Evolutionary conservation across 2,888 invertebrate species (phyloP).

Genomic region (Agriopis marginaria): DNA sequence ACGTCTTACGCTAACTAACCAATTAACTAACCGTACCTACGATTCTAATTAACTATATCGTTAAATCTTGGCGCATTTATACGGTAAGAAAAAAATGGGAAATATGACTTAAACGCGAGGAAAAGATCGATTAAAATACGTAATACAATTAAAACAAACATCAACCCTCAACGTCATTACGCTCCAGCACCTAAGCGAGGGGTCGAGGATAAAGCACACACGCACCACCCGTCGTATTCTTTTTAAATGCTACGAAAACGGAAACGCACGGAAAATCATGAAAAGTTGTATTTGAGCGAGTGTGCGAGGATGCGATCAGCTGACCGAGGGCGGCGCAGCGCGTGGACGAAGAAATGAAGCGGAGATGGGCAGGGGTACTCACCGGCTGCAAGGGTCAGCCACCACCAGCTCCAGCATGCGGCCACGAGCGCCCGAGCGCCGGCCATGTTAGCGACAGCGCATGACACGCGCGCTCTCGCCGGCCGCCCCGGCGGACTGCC

Average conservation of each 20-base stretch:
- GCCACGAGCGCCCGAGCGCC: slow-evolving; percentile 86
- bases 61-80: not conserved
- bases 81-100: slow-evolving; percentile 21
- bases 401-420: slow-evolving; percentile 85
- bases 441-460: slow-evolving; percentile 85
- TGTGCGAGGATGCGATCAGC: slow-evolving; percentile 65
- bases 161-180: slow-evolving; percentile 55
- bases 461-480: slow-evolving; percentile 85
- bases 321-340: slow-evolving; percentile 54
- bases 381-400: slow-evolving; percentile 85
- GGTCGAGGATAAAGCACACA: slow-evolving; percentile 60
- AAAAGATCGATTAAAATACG: slow-evolving; percentile 51
- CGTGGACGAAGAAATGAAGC: slow-evolving; percentile 20
- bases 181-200: slow-evolving; percentile 53
- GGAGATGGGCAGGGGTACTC: slow-evolving; percentile 61
- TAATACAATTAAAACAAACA: slow-evolving; percentile 61
- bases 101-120: slow-evolving; percentile 34
- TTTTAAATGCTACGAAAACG: slow-evolving; percentile 59
- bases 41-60: slow-evolving; percentile 46
- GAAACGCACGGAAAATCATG: slow-evolving; percentile 56
- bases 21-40: slow-evolving; percentile 36
- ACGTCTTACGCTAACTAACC: slow-evolving; percentile 41
- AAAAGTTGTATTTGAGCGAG: slow-evolving; percentile 59
- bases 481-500: slow-evolving; percentile 85
- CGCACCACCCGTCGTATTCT: slow-evolving; percentile 55